Conservation (phyloP, 2,888 invertebrate species). For the Elmis aenea region DNA sequence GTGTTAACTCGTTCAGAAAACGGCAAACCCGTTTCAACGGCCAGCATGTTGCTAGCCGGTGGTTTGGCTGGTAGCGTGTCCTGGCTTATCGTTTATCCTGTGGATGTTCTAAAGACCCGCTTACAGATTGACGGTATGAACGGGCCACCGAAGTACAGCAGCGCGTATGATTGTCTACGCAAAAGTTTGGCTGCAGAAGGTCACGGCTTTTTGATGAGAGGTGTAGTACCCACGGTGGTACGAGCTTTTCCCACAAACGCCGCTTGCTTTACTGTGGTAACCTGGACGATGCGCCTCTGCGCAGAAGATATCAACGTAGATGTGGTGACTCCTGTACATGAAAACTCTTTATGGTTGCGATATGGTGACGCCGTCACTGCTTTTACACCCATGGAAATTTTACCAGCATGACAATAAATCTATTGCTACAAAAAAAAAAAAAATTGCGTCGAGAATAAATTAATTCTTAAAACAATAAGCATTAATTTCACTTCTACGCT, state of each 20-base stretch:
- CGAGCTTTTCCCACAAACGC: constrained; percentile 93
- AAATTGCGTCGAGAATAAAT: too few relatives aligned
- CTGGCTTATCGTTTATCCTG: constrained; percentile 82
- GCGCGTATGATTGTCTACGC: constrained; percentile 68
- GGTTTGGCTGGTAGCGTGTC: constrained; percentile 81
- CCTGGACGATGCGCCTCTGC: constrained; percentile 63
- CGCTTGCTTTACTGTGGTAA: constrained; percentile 83
- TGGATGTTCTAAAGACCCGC: constrained; percentile 87
- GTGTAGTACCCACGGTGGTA: constrained; percentile 71
- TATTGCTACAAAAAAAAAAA: too few relatives aligned
- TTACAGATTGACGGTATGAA: constrained; percentile 68
- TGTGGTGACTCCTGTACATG: constrained; percentile 1
- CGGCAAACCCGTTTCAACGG: constrained; percentile 53
- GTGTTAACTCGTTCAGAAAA: constrained; percentile 54
- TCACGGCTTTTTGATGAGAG: constrained; percentile 64
- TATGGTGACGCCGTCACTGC: constrained; percentile 7
- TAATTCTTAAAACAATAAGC: too few relatives aligned
- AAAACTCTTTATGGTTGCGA: constrained; percentile 5
- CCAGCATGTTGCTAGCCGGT: constrained; percentile 72
- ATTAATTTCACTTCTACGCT: too few relatives aligned
- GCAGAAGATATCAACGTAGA: constrained; percentile 14
- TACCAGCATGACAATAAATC: too few relatives aligned
- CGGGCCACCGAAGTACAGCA: constrained; percentile 54
- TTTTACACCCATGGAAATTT: background rate
- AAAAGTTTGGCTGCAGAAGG: constrained; percentile 70